Evolutionary conservation across 2,797 vertebrate genomes (phyloP), one percentile per base, ranked within the genome.

Genomic region (Catharus ustulatus): DNA sequence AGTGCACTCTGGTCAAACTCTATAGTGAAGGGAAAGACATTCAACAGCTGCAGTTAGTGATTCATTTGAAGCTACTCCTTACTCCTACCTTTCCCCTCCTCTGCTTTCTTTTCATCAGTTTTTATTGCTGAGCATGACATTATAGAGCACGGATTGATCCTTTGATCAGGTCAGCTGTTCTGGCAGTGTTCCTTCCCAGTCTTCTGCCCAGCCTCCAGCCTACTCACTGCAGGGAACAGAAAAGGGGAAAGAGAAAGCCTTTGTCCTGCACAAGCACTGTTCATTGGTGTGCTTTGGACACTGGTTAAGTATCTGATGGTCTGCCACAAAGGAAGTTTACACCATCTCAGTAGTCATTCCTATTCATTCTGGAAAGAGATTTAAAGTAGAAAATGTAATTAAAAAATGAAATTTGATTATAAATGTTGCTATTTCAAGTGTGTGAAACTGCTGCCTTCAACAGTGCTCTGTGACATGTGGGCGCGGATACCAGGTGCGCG

Each of bases 391-490:
- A 80, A 59, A 24, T 42, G 7, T 38, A 49, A 62, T 62, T 54
- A 3, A 46, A 38, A 79, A 77, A 49, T 17, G 6, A 21, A 27
- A 38, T 45, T 78, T 76, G 5, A 7, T 62, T 62, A 38, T 27
- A 45, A 72, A 16, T 45, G 75, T 57, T 1, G 1, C 38, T 78
- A 13, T 93, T 91, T 91, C 69, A 92, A 89, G 36, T 45, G 23
- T 89, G 2, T 88, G n/a, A 34, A 58, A 64, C 84, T 68, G 22
- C 8, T 93, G 15, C 89, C 82, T 93, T 66, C 94, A 88, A 71
- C 97, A 99, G 99, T 99, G 99, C 94, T 83, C 98, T 13, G 98
- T 98, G 79, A 99, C 98, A 0, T 99, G 99, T 88, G 99, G 99
- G 58, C 98, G 93, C 2, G 99, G 99, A 15, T 99, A 98, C 97